A percentile compares a stretch with the other conserved stretches of the same genome.
These are phyloP conservation scores for Phragmatobia fuliginosa DNA, from an alignment of 2,888 invertebrate genomes.

Conservation along the genomic window DNA sequence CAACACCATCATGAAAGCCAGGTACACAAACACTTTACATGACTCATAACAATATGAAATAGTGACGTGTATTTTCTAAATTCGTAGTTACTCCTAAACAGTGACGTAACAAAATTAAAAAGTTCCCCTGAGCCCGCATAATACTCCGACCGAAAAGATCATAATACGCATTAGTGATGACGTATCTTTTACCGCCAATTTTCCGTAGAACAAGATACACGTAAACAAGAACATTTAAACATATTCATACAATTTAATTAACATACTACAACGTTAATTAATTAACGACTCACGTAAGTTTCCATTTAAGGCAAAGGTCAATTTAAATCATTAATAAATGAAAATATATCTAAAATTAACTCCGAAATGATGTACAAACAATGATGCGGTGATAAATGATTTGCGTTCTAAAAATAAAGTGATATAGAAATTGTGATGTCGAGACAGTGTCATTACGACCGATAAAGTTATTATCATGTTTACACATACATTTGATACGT, in stretches of 20 bases:
- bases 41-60: constrained; percentile 10
- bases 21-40: background rate
- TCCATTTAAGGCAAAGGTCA: background rate
- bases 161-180: constrained; percentile 11
- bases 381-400: constrained; percentile 1
- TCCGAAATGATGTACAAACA: background rate
- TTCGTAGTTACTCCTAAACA: background rate
- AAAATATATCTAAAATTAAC: constrained; percentile 6
- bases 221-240: constrained; percentile 3
- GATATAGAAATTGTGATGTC: constrained; percentile 2
- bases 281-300: background rate
- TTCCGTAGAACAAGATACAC: background rate
- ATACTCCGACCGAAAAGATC: background rate
- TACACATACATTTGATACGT: constrained; percentile 35
- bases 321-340: background rate
- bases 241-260: background rate
- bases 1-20: constrained; percentile 1
- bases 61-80: constrained; percentile 11
- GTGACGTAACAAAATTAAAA: constrained; percentile 4
- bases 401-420: constrained; percentile 7
- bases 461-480: constrained; percentile 43
- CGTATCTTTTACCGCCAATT: background rate
- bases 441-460: constrained; percentile 18
- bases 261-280: background rate
- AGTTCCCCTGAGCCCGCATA: background rate